Percentiles rank a stretch among this genome's conserved stretches.
Evolutionary conservation across 2,888 invertebrate genomes (phyloP).

Genomic region (Ariolimax columbianus): DNA sequence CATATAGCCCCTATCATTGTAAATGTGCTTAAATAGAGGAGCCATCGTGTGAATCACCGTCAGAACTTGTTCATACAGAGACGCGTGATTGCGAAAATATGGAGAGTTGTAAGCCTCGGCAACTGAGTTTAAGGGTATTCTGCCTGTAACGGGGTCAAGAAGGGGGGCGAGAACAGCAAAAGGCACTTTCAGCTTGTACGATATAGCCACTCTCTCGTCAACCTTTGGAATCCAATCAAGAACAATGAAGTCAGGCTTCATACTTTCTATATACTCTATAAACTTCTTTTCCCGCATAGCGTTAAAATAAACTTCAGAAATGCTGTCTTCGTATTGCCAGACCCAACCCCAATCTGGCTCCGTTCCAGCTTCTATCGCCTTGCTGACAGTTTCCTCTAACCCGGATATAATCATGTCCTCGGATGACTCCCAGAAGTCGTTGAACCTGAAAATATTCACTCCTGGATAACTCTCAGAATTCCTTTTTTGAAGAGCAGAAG

Average conservation of each 20-base stretch:
- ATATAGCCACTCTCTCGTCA: neutral
- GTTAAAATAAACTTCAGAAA: neutral
- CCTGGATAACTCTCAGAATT: neutral
- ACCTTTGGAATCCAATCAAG: neutral
- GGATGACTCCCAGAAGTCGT: slow-evolving; percentile 1
- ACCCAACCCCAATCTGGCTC: neutral
- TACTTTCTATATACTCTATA: neutral
- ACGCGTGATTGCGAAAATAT: neutral
- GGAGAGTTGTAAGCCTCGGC: slow-evolving; percentile 9
- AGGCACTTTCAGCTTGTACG: too few species aligned
- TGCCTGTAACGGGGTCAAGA: neutral
- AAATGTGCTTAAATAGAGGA: neutral
- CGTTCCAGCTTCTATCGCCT: neutral
- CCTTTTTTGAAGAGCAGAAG: neutral
- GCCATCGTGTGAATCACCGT: neutral
- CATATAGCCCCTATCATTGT: slow-evolving; percentile 8
- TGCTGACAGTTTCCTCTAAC: neutral
- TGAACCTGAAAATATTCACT: neutral
- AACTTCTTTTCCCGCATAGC: neutral
- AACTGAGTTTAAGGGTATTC: neutral
- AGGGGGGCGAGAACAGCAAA: neutral
- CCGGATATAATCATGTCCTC: neutral
- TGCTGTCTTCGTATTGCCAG: too few species aligned
- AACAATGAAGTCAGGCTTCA: slow-evolving; percentile 22
- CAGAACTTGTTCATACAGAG: neutral